Conservation (phyloP, 2,113 vertebrate genomes). For the Coryphaenoides rupestris region DNA sequence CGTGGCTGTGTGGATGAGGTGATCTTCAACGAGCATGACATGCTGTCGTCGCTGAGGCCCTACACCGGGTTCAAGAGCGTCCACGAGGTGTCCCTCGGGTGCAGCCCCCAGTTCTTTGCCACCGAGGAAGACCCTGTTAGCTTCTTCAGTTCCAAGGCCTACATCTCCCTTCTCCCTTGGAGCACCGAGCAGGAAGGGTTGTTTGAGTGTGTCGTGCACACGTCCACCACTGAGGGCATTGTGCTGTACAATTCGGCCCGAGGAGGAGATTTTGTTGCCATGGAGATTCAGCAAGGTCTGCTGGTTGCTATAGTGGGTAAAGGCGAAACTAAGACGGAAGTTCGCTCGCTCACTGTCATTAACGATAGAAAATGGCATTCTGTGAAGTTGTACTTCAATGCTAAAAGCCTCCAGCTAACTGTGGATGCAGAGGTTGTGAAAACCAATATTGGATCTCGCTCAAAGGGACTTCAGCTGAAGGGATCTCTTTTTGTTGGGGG, state of each 20-base stretch:
- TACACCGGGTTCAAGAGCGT: slow-evolving; percentile 82
- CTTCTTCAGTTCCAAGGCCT: slow-evolving; percentile 91
- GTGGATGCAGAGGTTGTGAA: slow-evolving; percentile 78
- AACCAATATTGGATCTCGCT: slow-evolving; percentile 59
- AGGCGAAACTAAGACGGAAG: slow-evolving; percentile 62
- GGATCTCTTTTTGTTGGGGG: slow-evolving; percentile 82
- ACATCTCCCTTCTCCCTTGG: slow-evolving; percentile 78
- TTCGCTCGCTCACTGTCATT: slow-evolving; percentile 71
- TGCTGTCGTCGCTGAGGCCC: slow-evolving; percentile 80
- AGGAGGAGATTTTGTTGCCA: slow-evolving; percentile 77
- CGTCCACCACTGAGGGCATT: slow-evolving; percentile 76
- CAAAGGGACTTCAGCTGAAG: slow-evolving; percentile 66
- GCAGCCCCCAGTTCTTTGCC: slow-evolving; percentile 87
- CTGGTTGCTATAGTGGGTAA: slow-evolving; percentile 74
- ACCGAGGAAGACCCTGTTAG: slow-evolving; percentile 81
- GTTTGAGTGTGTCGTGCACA: slow-evolving; percentile 78
- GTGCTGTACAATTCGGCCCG: slow-evolving; percentile 81
- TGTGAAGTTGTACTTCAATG: slow-evolving; percentile 73
- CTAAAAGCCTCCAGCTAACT: slow-evolving; percentile 74
- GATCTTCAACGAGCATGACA: slow-evolving; percentile 78
- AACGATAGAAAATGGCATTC: slow-evolving; percentile 82
- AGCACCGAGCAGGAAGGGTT: slow-evolving; percentile 55
- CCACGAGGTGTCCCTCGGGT: slow-evolving; percentile 84
- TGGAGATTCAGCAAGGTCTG: slow-evolving; percentile 82
- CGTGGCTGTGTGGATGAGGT: slow-evolving; percentile 84